These are phyloP conservation scores for Eubasilissa regina DNA, from an alignment of 1,140 invertebrate species.

Conservation along the genomic window DNA sequence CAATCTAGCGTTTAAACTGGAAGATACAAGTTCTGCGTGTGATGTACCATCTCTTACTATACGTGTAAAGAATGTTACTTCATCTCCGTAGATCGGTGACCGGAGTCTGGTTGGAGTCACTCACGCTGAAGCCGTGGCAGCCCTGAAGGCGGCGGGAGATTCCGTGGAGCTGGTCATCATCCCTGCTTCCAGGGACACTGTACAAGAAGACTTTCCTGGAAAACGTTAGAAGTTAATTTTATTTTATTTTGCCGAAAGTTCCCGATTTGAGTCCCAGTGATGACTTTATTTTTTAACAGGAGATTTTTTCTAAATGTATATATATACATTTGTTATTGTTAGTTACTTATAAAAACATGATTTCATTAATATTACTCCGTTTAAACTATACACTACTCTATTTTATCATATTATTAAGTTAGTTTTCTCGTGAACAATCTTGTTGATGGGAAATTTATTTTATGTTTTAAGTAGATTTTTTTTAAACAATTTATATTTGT, in stretches of 20 bases:
- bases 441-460: no score
- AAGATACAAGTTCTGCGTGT: no score
- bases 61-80: background rate
- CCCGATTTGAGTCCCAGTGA: background rate
- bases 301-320: background rate
- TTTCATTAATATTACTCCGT: no score
- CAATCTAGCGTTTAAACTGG: no score
- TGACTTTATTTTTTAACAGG: background rate
- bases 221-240: conserved; percentile 45
- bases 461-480: background rate
- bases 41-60: no score
- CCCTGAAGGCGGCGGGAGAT: conserved; percentile 93
- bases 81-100: conserved; percentile 80
- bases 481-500: background rate
- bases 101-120: conserved; percentile 96
- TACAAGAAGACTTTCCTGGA: conserved; percentile 52
- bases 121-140: conserved; percentile 96
- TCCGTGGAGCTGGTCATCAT: conserved; percentile 88
- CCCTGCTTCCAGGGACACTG: conserved; percentile 63
- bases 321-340: background rate
- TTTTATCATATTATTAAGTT: no score
- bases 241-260: background rate
- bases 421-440: no score
- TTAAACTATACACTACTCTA: no score
- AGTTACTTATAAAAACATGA: no score